phyloP scores from a whole-genome alignment of 2,113 vertebrate species.

The Ancistrus triradiatus region DNA sequence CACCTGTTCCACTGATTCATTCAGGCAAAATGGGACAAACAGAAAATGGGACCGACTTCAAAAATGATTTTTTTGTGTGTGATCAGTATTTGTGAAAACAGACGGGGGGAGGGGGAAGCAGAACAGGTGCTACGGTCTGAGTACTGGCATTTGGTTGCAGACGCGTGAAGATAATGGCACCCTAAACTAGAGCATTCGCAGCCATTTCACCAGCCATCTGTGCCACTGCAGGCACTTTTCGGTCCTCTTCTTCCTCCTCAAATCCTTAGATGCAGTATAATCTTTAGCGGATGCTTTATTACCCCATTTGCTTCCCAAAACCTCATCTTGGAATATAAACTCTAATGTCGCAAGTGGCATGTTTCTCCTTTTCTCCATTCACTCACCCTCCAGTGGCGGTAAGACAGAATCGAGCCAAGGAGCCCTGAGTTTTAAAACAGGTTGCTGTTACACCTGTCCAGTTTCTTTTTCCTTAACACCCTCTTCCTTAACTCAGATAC shows the following conservation, averaged over 20 bases:
- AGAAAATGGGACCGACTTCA: background rate
- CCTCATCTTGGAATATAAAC: conserved; percentile 51
- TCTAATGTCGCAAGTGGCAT: conserved; percentile 52
- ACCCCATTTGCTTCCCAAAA: conserved; percentile 18
- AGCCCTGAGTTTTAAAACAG: background rate
- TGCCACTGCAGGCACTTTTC: conserved; percentile 18
- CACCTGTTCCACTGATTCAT: conserved; percentile 17
- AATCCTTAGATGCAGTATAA: conserved; percentile 48
- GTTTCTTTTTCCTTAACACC: background rate
- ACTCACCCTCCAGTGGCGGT: conserved; percentile 49
- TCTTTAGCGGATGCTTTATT: conserved; percentile 33
- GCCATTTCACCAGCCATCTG: conserved; percentile 42
- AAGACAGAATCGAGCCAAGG: background rate
- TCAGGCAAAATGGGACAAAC: conserved; percentile 6
- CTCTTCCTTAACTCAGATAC: conserved; percentile 1
- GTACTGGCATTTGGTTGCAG: conserved; percentile 24
- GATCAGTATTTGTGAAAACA: background rate
- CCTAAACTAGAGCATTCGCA: conserved; percentile 34
- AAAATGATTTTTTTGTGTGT: background rate
- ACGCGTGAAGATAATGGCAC: conserved; percentile 32
- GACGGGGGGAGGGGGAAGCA: background rate
- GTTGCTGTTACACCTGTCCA: background rate
- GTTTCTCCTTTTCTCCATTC: conserved; percentile 62
- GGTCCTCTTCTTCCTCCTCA: conserved; percentile 38
- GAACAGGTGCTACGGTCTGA: conserved; percentile 25